These are phyloP conservation scores for Leptinotarsa juncta DNA, from an alignment of 2,888 invertebrate species.

Conservation along the genomic window DNA sequence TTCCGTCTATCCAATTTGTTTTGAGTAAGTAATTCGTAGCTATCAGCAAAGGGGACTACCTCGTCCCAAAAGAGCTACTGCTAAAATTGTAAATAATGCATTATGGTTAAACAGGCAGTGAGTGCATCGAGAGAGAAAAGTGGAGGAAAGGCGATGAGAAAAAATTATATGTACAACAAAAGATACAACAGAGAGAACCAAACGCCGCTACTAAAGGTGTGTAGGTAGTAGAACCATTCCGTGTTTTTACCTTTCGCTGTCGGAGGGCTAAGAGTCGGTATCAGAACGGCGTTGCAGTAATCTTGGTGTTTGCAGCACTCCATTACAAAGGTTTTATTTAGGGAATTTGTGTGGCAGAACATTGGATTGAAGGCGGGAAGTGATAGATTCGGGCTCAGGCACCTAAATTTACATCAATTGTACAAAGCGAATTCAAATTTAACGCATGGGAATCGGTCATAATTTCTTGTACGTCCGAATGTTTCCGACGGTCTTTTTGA, in stretches of 20 bases:
- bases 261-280: slow-evolving; percentile 75
- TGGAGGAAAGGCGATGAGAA: slow-evolving; percentile 18
- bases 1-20: not conserved
- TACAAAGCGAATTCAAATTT: slow-evolving; percentile 59
- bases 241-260: slow-evolving; percentile 74
- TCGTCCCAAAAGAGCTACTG: slow-evolving; percentile 5
- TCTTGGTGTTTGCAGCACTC: slow-evolving; percentile 82
- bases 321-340: slow-evolving; percentile 82
- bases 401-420: slow-evolving; percentile 72
- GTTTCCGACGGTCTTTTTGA: too few relatives aligned
- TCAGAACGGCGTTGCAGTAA: slow-evolving; percentile 81
- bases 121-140: slow-evolving; percentile 31
- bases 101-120: slow-evolving; percentile 41
- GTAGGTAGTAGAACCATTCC: slow-evolving; percentile 20
- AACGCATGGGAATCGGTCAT: not conserved
- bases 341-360: slow-evolving; percentile 82
- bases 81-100: slow-evolving; percentile 26
- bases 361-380: slow-evolving; percentile 84
- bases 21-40: slow-evolving; percentile 2
- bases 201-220: slow-evolving; percentile 20
- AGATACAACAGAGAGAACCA: slow-evolving; percentile 27
- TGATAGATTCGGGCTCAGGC: slow-evolving; percentile 79
- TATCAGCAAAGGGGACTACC: not conserved
- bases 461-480: not conserved
- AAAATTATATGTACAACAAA: slow-evolving; percentile 46